Base-by-base conservation (phyloP, 1,140 invertebrate species). In the Helicoverpa armigera region DNA sequence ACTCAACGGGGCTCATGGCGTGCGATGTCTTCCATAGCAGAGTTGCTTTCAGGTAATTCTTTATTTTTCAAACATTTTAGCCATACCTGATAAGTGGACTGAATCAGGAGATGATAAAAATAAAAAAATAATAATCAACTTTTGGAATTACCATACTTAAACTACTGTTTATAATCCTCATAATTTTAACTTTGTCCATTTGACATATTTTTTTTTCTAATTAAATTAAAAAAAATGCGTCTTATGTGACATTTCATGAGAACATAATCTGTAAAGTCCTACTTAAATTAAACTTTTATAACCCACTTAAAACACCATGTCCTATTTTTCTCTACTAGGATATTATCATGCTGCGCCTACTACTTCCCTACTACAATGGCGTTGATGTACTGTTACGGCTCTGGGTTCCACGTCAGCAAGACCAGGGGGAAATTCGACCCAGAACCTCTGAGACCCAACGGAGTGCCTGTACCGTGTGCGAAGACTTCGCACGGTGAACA, bases 321-420 rank as follows among this genome's bases (percentile, higher is more conserved):
- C 3, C 11, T 5, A 43, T 5, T 29, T 67, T 79, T 84, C 81
- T 84, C 93, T 91, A 85, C 87, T 86, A 96, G 98, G 86, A 98
- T 98, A 83, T 94, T 98, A 81, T 96, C 97, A 51, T 98, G 97
- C 83, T 98, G 98, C 90, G 97, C 97, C 80, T 97, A 98, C 91
- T 98, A 98, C 91, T 98, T 98, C 87, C 97, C 98, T 16, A 98
- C 97, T 16, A 98, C 98, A 29, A 98, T 98, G 98, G 97, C 98
- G 56, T 95, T 98, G 83, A 98, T 98, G 97, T 98, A 98, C 92
- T 98, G 97, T 92, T 98, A 98, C 90, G 98, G 97, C 16, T 98
- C 97, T 13, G 98, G 97, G 50, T 98, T 98, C 90, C 97, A 98
- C 92, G 97, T 98, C 87, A 98, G 98, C 93, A 97, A 97, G 93